Base-by-base conservation (phyloP, 2,888 invertebrate species). In the Chorisops tibialis region DNA sequence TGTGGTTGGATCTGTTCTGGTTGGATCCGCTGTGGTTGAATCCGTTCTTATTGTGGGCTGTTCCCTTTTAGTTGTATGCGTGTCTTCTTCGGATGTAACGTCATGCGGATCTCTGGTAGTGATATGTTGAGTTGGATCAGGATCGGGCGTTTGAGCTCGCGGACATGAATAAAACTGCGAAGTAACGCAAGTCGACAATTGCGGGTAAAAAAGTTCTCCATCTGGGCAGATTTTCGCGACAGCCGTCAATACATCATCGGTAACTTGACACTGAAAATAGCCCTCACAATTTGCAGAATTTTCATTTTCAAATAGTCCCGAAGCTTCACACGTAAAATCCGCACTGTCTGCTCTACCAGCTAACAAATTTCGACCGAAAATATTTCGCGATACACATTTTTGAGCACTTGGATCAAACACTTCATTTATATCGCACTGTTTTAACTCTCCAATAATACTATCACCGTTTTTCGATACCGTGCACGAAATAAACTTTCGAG, bases 401-500 rank as follows among this genome's bases (percentile, higher is more conserved):
- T 59, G 59, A 48, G 45, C 38, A n/a, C 49, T 49, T 6, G 49
- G 49, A 38, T 59, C 59, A 59, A 59, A 59, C 59, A 59, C 59
- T 49, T 59, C 48, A 30, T 35, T 47, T 21, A 47, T 47, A 14
- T 37, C 30, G 22, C 59, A 59, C 4, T 14, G 11, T 38, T 38
- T 47, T 16, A 24, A 7, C 7, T 49, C 16, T 24, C 24, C 49
- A 16, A 50, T 39, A 30, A 30, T 30, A 4, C n/a, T 21, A 9
- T 4, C 5, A 9, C 59, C 59, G 24, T 18, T 21, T 14, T 59
- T 22, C 4, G 30, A 16, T 12, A 14, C 21, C 3, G 7, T 41
- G 24, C 59, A 60, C 4, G 24, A 48, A 41, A 60, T 60, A 21
- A 50, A 60, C 14, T 50, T 49, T 39, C 14, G 48, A n/a, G 49